phyloP scores from a whole-genome alignment of 2,888 invertebrate genomes.

The Drosophila formosana region DNA sequence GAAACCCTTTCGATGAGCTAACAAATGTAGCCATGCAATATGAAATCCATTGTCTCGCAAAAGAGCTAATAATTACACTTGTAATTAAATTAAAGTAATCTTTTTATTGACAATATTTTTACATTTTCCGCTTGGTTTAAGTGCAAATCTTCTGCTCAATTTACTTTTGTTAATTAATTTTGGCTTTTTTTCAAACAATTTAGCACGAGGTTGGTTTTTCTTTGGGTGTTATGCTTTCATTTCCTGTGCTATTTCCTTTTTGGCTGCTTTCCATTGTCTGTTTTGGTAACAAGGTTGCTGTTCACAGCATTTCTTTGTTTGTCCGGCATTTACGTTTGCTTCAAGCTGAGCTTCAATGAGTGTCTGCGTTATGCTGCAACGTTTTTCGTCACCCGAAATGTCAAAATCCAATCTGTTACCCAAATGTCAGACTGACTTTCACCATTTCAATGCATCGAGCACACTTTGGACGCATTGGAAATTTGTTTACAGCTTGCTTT shows the following conservation, averaged over 20 bases:
- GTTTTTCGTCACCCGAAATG: slow-evolving; percentile 45
- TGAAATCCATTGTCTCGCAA: slow-evolving; percentile 5
- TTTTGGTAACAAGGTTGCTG: slow-evolving; percentile 19
- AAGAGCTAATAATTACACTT: slow-evolving; percentile 5
- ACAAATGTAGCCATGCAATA: slow-evolving; percentile 11
- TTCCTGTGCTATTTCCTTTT: slow-evolving; percentile 53
- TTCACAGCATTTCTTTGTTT: slow-evolving; percentile 23
- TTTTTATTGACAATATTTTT: slow-evolving; percentile 2
- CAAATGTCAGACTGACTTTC: slow-evolving; percentile 1
- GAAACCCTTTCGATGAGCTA: slow-evolving; percentile 11
- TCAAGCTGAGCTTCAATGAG: slow-evolving; percentile 37
- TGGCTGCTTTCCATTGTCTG: slow-evolving; percentile 12
- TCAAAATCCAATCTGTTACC: slow-evolving; percentile 17
- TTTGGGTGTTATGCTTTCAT: slow-evolving; percentile 51
- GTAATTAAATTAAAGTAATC: neutral
- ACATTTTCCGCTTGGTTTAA: slow-evolving; percentile 3
- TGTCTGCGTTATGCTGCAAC: slow-evolving; percentile 9
- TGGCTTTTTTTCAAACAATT: slow-evolving; percentile 56
- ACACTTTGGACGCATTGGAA: slow-evolving; percentile 28
- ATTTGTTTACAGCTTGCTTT: slow-evolving; percentile 65
- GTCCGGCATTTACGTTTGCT: slow-evolving; percentile 50
- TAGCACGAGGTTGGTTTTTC: slow-evolving; percentile 40
- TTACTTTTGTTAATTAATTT: slow-evolving; percentile 70
- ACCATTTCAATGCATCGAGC: neutral
- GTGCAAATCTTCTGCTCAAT: slow-evolving; percentile 58